Conservation (phyloP, 2,888 invertebrate genomes). For the Phengaris alcon region DNA sequence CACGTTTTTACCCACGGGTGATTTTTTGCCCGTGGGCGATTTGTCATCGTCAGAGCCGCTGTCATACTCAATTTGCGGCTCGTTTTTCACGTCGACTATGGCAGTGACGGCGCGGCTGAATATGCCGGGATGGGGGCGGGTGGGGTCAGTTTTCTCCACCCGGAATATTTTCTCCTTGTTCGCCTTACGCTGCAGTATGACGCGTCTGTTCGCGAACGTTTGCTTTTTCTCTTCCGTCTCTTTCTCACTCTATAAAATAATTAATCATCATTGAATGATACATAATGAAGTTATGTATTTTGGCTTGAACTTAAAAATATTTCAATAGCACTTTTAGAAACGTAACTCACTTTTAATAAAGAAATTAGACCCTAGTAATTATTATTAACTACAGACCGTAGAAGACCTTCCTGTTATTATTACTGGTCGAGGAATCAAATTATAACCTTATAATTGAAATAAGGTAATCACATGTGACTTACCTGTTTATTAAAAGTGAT, state of each 20-base stretch:
- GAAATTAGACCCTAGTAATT: too few relatives aligned
- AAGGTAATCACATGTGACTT: slow-evolving; percentile 30
- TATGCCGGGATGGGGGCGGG: slow-evolving; percentile 59
- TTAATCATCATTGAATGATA: too few relatives aligned
- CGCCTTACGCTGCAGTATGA: slow-evolving; percentile 59
- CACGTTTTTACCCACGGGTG: slow-evolving; percentile 26
- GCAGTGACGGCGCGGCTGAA: slow-evolving; percentile 68
- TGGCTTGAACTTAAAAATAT: too few relatives aligned
- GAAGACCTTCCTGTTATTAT: neutral
- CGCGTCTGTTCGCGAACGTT: slow-evolving; percentile 58
- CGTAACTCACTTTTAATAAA: too few relatives aligned
- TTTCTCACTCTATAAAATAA: slow-evolving; percentile 40
- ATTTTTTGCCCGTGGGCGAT: slow-evolving; percentile 44
- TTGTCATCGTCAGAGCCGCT: slow-evolving; percentile 52
- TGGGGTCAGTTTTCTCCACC: slow-evolving; percentile 51
- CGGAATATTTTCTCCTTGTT: slow-evolving; percentile 56
- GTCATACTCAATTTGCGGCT: slow-evolving; percentile 55
- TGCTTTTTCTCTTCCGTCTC: slow-evolving; percentile 43
- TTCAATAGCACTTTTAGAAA: too few relatives aligned
- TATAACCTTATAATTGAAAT: neutral
- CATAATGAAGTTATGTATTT: too few relatives aligned
- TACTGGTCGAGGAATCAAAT: too few relatives aligned
- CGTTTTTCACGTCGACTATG: slow-evolving; percentile 48
- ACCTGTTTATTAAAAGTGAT: slow-evolving; percentile 64
- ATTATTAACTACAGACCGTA: too few relatives aligned